A percentile compares a stretch with the other conserved stretches of the same genome.
phyloP scores from a whole-genome alignment of 1,140 invertebrate genomes.

The Pogonus chalceus region DNA sequence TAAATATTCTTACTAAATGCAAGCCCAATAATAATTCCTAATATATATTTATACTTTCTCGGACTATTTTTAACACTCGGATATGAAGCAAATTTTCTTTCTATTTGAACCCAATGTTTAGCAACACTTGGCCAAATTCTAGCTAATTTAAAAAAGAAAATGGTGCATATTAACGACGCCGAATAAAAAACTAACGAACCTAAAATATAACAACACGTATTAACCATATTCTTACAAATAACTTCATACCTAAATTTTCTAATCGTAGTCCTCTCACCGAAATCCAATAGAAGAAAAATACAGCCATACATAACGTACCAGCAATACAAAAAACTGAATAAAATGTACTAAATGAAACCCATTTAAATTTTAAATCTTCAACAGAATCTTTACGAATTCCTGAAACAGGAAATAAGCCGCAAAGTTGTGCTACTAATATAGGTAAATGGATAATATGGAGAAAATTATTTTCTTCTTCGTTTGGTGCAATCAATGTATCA shows the following conservation, averaged over 20 bases:
- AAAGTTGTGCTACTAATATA: not conserved
- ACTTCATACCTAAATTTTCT: not conserved
- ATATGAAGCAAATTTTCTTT: not conserved
- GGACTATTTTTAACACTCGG: not conserved
- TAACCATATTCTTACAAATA: not conserved
- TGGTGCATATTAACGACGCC: not conserved
- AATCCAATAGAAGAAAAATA: not conserved
- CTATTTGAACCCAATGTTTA: not conserved
- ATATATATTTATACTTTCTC: not conserved
- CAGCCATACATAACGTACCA: not conserved
- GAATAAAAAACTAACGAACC: not conserved
- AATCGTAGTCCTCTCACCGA: not conserved
- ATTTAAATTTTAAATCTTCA: not conserved
- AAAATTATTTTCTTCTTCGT: too few relatives aligned
- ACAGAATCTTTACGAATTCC: not conserved
- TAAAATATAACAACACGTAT: not conserved
- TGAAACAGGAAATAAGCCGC: not conserved
- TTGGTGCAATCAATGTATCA: too few relatives aligned
- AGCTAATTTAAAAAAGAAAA: not conserved
- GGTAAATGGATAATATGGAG: too few relatives aligned
- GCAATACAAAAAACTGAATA: not conserved
- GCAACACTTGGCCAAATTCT: not conserved
- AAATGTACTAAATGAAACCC: not conserved
- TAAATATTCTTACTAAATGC: not conserved
- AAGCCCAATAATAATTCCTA: not conserved